phyloP scores from a whole-genome alignment of 1,140 invertebrate genomes.

The Andrena cerasifolii region DNA sequence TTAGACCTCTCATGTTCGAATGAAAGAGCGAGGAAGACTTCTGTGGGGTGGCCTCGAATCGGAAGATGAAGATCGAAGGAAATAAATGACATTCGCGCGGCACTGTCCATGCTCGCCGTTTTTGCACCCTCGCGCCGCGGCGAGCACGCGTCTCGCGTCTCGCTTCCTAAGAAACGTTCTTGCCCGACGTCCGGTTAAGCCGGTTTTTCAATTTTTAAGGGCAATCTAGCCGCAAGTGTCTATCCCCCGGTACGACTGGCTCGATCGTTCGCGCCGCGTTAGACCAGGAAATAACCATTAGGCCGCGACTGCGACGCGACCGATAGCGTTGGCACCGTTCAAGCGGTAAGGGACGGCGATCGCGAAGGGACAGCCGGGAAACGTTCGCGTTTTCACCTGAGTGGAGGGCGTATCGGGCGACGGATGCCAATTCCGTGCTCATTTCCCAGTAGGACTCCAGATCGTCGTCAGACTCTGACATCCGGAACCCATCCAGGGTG shows the following conservation, averaged over 20 bases:
- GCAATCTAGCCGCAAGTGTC: conserved; percentile 28
- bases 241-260: conserved; percentile 15
- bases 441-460: conserved; percentile 71
- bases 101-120: conserved; percentile 22
- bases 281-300: conserved; percentile 17
- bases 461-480: conserved; percentile 70
- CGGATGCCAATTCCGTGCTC: conserved; percentile 67
- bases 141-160: conserved; percentile 22
- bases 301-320: neutral
- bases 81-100: neutral
- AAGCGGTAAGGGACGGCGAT: too few species aligned
- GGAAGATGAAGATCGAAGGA: neutral
- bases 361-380: neutral
- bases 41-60: neutral
- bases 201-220: conserved; percentile 51
- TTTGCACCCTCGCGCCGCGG: conserved; percentile 24
- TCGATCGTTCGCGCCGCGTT: conserved; percentile 1
- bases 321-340: conserved; percentile 14
- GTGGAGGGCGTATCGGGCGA: conserved; percentile 68
- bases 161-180: conserved; percentile 12
- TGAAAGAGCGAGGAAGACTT: conserved; percentile 4
- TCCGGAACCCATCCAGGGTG: conserved; percentile 61
- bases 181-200: conserved; percentile 42
- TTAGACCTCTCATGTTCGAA: neutral
- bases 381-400: conserved; percentile 69